Conservation (phyloP, 2,113 vertebrate species). For the Oreochromis spilurus region DNA sequence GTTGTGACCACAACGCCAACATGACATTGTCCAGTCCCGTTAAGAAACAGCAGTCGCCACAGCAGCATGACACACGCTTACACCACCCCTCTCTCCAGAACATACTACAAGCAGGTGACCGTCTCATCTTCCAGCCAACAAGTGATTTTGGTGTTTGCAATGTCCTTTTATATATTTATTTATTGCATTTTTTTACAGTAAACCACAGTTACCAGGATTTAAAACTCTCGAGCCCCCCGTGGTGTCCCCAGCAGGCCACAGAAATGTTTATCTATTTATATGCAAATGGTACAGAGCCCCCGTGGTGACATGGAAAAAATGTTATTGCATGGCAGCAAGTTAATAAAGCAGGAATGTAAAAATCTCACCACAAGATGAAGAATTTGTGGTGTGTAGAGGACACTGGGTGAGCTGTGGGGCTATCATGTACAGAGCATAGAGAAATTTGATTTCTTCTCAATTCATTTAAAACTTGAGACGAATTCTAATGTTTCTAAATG, state of each 20-base stretch:
- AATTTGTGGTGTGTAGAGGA: not conserved
- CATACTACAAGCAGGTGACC: not conserved
- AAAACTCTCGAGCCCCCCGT: not conserved
- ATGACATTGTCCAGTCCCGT: constrained; percentile 29
- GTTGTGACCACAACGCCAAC: constrained; percentile 9
- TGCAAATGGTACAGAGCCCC: not conserved
- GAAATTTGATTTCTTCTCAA: not conserved
- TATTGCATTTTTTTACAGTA: not conserved
- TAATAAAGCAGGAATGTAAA: not conserved
- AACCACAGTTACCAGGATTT: not conserved
- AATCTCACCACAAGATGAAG: not conserved
- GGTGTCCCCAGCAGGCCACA: not conserved
- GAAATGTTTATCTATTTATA: not conserved
- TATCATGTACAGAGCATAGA: not conserved
- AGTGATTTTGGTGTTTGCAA: not conserved
- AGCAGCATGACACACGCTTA: not conserved
- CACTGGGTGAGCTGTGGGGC: not conserved
- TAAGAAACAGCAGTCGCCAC: constrained; percentile 6
- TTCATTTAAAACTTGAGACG: not conserved
- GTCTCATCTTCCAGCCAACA: not conserved
- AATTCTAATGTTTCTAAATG: not conserved
- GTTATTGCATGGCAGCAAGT: not conserved
- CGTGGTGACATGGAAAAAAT: not conserved
- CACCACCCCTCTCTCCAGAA: not conserved
- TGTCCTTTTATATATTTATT: not conserved